Evolutionary conservation across 2,888 invertebrate species (phyloP).

Genomic region (Lysandra bellargus): DNA sequence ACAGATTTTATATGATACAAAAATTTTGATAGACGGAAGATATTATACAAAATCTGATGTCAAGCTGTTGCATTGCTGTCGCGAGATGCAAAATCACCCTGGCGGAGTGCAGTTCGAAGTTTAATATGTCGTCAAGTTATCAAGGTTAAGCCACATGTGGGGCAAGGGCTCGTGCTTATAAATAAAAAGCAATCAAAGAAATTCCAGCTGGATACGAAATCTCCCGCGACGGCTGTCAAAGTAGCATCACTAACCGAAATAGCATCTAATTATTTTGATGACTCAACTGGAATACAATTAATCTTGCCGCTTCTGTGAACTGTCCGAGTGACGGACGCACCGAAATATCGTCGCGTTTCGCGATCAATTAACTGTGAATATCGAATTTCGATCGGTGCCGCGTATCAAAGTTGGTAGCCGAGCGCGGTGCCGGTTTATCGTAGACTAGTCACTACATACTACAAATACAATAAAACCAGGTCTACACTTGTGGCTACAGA

Average conservation of each 20-base stretch:
- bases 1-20: neutral
- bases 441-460: neutral
- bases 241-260: conserved; percentile 79
- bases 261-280: conserved; percentile 81
- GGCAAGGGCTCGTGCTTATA: conserved; percentile 40
- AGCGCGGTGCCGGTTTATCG: conserved; percentile 60
- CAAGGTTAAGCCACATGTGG: conserved; percentile 42
- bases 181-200: conserved; percentile 68
- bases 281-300: conserved; percentile 81
- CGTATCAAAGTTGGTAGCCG: conserved; percentile 73
- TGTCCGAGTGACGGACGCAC: conserved; percentile 78
- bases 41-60: neutral
- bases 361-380: conserved; percentile 78
- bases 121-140: conserved; percentile 18
- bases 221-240: conserved; percentile 81
- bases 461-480: neutral
- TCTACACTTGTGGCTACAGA: neutral
- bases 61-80: neutral
- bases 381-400: conserved; percentile 79
- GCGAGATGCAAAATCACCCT: neutral
- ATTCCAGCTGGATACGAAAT: conserved; percentile 62
- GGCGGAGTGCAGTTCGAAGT: neutral
- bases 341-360: conserved; percentile 79
- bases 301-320: conserved; percentile 79
- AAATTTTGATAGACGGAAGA: neutral